Evolutionary conservation across 2,888 invertebrate species (phyloP), one percentile per base, ranked within the genome.

Genomic region (Meliscaeva auricollis): DNA sequence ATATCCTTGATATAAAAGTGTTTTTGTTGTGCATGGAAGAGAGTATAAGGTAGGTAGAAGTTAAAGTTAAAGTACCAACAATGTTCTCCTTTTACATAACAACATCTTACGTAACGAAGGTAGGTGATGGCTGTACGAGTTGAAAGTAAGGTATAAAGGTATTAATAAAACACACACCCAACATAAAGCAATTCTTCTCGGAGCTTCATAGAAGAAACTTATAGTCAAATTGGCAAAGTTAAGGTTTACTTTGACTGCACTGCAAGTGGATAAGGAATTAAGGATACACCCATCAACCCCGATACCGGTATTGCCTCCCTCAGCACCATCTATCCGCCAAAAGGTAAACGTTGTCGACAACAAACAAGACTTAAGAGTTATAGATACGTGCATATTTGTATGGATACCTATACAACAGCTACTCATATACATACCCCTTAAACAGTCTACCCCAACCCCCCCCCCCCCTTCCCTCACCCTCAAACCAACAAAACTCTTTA

Each of bases 161-260:
- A 46, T 64, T 46, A 64, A 15, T 44, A 64, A 64, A 32, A 64
- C 17, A 46, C 50, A 68, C 35, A 74, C 44, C 2, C 0, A 46
- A 62, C 52, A 69, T 54, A 62, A 74, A 74, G 74, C 69, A 60
- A 80, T 70, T 69, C 54, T 52, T 54, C 68, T 52, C 30, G 8
- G 35, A 64, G 30, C 11, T 50, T 50, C 20, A 20, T 54, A 35
- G 54, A 77, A 69, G 68, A 77, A 54, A 77, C 52, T 77, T 72
- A 72, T 73, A 82, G 72, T 73, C 82, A 82, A 82, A 77, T 82
- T 82, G 66, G 62, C 62, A 77, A 77, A 77, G 72, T 82, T 82
- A 38, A 38, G 60, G 30, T 76, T 69, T 73, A 68, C 82, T 77
- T 73, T 73, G 77, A 77, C 70, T 77, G 46, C 38, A 62, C 60